Base-by-base conservation (phyloP, 1,140 invertebrate species). In the Vollenhovia emeryi region DNA sequence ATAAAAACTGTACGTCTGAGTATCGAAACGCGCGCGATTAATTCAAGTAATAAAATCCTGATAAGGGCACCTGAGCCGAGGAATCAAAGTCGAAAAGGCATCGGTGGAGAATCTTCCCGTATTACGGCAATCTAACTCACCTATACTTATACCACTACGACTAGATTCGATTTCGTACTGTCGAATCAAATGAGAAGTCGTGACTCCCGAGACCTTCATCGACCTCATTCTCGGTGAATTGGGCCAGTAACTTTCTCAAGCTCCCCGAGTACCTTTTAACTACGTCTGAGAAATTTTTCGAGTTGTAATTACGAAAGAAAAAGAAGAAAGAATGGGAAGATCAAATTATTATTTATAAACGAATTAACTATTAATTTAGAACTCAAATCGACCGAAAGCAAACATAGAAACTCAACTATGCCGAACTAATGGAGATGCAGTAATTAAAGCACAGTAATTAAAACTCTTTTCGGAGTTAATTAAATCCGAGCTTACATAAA, bases 181-280 rank as follows among this genome's bases (percentile, higher is more conserved):
- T 57, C 78, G 50, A 82, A 82, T 82, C 66, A 82, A 82, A 82
- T 82, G 78, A 82, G 78, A 82, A 82, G 52, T 82, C 78, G 78
- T 82, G 78, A 82, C 78, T 82, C 50, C 30, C 50, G 36, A 82
- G 78, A 82, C 78, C 69, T 71, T 73, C 78, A 82, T 82, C 78
- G 45, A 73, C 78, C 50, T 64, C 36, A 68, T 79, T 79, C 75
- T 24, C 64, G 36, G 30, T 33, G n/a, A 82, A 82, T 82, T 82
- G 40, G 78, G 50, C 18, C 66, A 69, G 27, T 73, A 82, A 82
- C 78, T 82, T 71, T 57, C 66, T 82, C 50, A 71, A 36, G 36
- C 40, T 82, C 18, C n/a, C 50, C 30, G 66, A 82, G 78, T 71
- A 82, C 27, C 43, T 71, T 82, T 71, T 82, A 82, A 82, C 59